Percentiles rank a stretch among this genome's conserved stretches.
phyloP scores from a whole-genome alignment of 1,140 invertebrate genomes.

The Plodia interpunctella region DNA sequence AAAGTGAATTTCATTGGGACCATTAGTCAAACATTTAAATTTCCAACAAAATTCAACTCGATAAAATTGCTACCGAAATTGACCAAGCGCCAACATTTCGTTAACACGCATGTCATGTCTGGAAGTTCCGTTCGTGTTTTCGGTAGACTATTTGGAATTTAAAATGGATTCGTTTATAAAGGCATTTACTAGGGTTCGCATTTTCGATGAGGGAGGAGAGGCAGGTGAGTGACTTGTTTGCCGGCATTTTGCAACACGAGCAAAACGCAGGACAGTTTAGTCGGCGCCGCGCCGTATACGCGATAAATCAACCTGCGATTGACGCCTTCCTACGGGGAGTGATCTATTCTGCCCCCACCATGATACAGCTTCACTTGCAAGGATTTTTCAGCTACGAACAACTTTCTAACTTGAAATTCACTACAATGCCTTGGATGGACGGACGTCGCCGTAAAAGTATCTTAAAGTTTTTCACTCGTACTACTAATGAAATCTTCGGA shows the following conservation, averaged over 20 bases:
- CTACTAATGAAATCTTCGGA: neutral
- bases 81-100: conserved; percentile 64
- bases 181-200: conserved; percentile 66
- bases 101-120: conserved; percentile 72
- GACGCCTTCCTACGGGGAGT: conserved; percentile 72
- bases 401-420: conserved; percentile 28
- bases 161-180: conserved; percentile 73
- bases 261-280: conserved; percentile 69
- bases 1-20: conserved; percentile 27
- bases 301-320: conserved; percentile 73
- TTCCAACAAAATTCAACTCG: conserved; percentile 48
- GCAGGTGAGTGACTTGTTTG: conserved; percentile 75
- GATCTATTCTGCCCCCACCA: conserved; percentile 69
- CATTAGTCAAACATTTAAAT: conserved; percentile 47
- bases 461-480: conserved; percentile 13
- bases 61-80: conserved; percentile 56
- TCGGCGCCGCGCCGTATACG: conserved; percentile 52
- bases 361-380: conserved; percentile 66
- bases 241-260: conserved; percentile 52
- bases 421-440: conserved; percentile 19
- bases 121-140: conserved; percentile 67
- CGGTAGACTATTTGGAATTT: conserved; percentile 69
- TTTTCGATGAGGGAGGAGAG: conserved; percentile 68
- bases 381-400: conserved; percentile 41
- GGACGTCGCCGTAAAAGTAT: conserved; percentile 16